Evolutionary conservation across 1,140 invertebrate species (phyloP).

Genomic region (Lordiphosa mommai): DNA sequence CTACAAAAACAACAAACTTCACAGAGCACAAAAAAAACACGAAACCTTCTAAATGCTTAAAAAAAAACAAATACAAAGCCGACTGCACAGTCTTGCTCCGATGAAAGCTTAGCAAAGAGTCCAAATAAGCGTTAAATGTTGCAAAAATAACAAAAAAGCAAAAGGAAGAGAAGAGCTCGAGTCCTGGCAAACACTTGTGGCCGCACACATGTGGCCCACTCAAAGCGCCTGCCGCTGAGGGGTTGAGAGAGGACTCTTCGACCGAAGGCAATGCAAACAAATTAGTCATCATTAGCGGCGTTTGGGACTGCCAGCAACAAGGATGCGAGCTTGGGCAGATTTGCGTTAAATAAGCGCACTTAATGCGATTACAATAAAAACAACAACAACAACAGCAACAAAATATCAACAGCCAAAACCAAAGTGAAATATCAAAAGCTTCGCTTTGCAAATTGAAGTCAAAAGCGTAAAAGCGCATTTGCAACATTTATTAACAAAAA

Average conservation of each 20-base stretch:
- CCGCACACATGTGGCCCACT: slow-evolving; percentile 54
- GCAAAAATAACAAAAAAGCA: slow-evolving; percentile 69
- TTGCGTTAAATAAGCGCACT: slow-evolving; percentile 78
- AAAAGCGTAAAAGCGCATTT: slow-evolving; percentile 78
- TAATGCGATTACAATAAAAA: slow-evolving; percentile 76
- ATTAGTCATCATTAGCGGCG: slow-evolving; percentile 76
- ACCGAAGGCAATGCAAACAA: slow-evolving; percentile 61
- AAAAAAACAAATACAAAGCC: slow-evolving; percentile 50
- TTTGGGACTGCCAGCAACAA: slow-evolving; percentile 48
- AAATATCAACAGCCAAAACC: slow-evolving; percentile 13
- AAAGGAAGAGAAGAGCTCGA: background rate
- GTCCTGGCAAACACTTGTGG: slow-evolving; percentile 64
- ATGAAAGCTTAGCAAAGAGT: slow-evolving; percentile 64
- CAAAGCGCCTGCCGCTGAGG: background rate
- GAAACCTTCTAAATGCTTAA: slow-evolving; percentile 44
- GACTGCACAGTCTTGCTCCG: slow-evolving; percentile 36
- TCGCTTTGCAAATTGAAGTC: slow-evolving; percentile 55
- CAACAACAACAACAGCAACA: slow-evolving; percentile 28
- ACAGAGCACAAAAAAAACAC: slow-evolving; percentile 1
- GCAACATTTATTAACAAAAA: slow-evolving; percentile 52
- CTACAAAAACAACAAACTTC: slow-evolving; percentile 59
- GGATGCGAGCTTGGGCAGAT: slow-evolving; percentile 49
- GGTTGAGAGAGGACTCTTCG: slow-evolving; percentile 15
- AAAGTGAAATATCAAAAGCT: slow-evolving; percentile 58
- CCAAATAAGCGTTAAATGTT: slow-evolving; percentile 77